Percentiles rank a stretch among this genome's conserved stretches.
phyloP scores from a whole-genome alignment of 2,113 vertebrate genomes.

The Coturnix japonica region DNA sequence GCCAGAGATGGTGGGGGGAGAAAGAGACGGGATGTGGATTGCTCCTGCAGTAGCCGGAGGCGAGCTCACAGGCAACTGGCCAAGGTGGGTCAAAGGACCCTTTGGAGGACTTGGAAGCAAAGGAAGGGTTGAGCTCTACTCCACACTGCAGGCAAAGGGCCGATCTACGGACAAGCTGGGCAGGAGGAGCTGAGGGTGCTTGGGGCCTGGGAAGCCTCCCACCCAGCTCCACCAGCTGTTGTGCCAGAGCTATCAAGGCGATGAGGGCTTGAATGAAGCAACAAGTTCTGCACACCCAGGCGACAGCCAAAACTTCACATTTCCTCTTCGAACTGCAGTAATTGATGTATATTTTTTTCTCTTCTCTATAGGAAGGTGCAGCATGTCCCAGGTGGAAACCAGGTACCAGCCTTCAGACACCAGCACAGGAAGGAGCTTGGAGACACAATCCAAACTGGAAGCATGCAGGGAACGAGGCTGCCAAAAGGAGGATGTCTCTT shows the following conservation, averaged over 20 bases:
- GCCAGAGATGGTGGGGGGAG: slow-evolving; percentile 58
- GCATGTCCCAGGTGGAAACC: neutral
- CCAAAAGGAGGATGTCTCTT: slow-evolving; percentile 17
- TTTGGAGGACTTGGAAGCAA: slow-evolving; percentile 22
- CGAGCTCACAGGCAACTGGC: slow-evolving; percentile 58
- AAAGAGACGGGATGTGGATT: slow-evolving; percentile 43
- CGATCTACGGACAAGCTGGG: neutral
- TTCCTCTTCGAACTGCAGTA: neutral
- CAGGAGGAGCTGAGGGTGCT: neutral
- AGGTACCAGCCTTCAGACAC: neutral
- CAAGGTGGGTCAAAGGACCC: slow-evolving; percentile 58
- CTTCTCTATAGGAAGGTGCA: slow-evolving; percentile 29
- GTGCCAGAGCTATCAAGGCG: neutral
- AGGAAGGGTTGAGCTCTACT: neutral
- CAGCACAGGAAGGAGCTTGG: neutral
- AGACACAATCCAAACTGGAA: neutral
- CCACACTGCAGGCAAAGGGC: neutral
- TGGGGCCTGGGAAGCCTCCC: slow-evolving; percentile 51
- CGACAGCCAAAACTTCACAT: slow-evolving; percentile 20
- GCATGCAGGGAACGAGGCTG: neutral
- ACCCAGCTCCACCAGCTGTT: neutral
- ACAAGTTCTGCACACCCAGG: slow-evolving; percentile 8
- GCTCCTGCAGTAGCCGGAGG: slow-evolving; percentile 46
- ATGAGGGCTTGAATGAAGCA: slow-evolving; percentile 27
- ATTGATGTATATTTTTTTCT: neutral